These are phyloP conservation scores for Eciton burchellii DNA, from an alignment of 1,140 invertebrate genomes.

Conservation along the genomic window DNA sequence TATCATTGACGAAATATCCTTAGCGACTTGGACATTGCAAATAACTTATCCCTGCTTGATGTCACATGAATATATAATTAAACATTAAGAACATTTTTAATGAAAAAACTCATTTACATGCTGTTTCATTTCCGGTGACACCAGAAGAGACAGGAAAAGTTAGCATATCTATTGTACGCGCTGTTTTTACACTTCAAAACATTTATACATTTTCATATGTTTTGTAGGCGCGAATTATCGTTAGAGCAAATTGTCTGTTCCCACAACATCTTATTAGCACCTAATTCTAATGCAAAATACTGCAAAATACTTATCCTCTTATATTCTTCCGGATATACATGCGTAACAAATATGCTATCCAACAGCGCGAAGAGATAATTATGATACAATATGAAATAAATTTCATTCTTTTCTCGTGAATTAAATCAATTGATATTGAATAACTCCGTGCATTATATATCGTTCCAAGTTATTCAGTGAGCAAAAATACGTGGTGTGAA, in stretches of 20 bases:
- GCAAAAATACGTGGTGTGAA: not conserved
- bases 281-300: conserved; percentile 23
- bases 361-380: not conserved
- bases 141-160: not conserved
- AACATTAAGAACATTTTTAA: conserved; percentile 23
- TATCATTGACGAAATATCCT: not conserved
- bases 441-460: not conserved
- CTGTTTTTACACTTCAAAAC: conserved; percentile 5
- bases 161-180: conserved; percentile 6
- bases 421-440: not conserved
- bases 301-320: not conserved
- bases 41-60: not conserved
- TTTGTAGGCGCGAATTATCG: not conserved
- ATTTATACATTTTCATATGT: too few species aligned
- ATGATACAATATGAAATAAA: not conserved
- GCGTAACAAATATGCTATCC: not conserved
- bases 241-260: conserved; percentile 2
- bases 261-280: not conserved
- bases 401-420: conserved; percentile 2
- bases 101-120: conserved; percentile 19
- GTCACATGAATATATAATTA: not conserved
- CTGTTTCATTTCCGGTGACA: not conserved
- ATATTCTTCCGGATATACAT: not conserved
- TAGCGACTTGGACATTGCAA: too few species aligned
- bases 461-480: not conserved